Percentiles rank a stretch among this genome's conserved stretches.
phyloP scores from a whole-genome alignment of 2,888 invertebrate species.

The Drosophila tanythrix region DNA sequence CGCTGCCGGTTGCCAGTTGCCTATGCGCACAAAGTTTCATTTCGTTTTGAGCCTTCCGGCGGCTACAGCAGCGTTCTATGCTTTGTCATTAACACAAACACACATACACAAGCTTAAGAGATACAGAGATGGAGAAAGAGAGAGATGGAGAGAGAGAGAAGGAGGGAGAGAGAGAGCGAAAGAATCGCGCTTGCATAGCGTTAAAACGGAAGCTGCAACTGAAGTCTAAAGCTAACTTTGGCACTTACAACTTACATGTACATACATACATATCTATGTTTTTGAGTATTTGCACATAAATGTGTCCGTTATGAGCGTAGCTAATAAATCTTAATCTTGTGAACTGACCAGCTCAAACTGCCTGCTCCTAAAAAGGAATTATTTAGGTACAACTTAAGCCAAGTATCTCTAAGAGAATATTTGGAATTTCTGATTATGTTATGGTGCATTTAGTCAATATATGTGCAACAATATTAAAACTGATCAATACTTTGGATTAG shows the following conservation, averaged over 20 bases:
- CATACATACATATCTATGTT: not conserved
- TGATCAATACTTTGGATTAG: not conserved
- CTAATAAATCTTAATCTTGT: not conserved
- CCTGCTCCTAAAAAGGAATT: not conserved
- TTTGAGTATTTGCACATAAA: conserved; percentile 3
- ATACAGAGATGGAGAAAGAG: conserved; percentile 18
- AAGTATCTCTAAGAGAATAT: not conserved
- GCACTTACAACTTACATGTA: conserved; percentile 49
- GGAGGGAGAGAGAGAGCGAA: conserved; percentile 18
- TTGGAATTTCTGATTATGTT: not conserved
- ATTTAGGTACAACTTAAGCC: not conserved
- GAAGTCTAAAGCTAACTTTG: conserved; percentile 59
- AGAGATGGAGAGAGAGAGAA: conserved; percentile 9
- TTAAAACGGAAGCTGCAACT: conserved; percentile 49
- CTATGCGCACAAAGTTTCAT: conserved; percentile 79
- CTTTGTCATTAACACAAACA: conserved; percentile 81
- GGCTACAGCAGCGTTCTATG: conserved; percentile 75
- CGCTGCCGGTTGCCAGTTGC: conserved; percentile 57
- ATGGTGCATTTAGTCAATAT: not conserved
- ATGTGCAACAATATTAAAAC: not conserved
- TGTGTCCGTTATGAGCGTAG: conserved; percentile 16
- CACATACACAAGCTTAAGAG: conserved; percentile 32
- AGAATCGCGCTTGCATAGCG: conserved; percentile 41
- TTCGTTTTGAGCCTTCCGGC: conserved; percentile 70
- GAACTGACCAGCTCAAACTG: not conserved